Evolutionary conservation across 2,888 invertebrate genomes (phyloP).

Genomic region (Lobophora halterata): DNA sequence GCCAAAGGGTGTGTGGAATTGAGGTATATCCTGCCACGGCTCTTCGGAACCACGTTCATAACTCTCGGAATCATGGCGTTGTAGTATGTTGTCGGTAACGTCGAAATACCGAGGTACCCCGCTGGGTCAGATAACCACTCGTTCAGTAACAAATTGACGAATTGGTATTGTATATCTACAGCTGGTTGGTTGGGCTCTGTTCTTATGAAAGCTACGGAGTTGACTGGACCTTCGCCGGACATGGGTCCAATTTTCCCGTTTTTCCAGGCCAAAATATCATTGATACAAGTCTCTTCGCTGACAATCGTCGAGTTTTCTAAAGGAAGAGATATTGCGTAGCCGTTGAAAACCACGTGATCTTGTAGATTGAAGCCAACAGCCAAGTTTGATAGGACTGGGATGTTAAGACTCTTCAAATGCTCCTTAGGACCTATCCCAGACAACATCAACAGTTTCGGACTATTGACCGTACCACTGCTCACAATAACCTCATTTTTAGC

Average conservation of each 20-base stretch:
- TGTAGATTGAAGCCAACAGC: constrained; percentile 64
- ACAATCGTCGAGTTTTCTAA: constrained; percentile 72
- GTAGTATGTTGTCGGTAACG: constrained; percentile 80
- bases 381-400: constrained; percentile 49
- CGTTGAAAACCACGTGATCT: constrained; percentile 64
- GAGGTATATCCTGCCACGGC: constrained; percentile 81
- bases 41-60: constrained; percentile 80
- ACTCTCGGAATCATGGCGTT: constrained; percentile 79
- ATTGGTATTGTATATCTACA: constrained; percentile 82
- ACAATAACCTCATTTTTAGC: constrained; percentile 61
- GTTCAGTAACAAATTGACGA: constrained; percentile 68
- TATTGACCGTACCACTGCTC: constrained; percentile 53
- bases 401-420: constrained; percentile 46
- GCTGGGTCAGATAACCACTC: constrained; percentile 78
- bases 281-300: constrained; percentile 51
- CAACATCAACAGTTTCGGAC: constrained; percentile 59
- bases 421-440: constrained; percentile 61
- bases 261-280: constrained; percentile 60
- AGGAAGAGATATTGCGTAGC: constrained; percentile 72
- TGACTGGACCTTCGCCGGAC: constrained; percentile 75
- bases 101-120: constrained; percentile 38
- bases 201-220: constrained; percentile 79
- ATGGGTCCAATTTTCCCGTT: constrained; percentile 68
- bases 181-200: constrained; percentile 65
- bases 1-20: constrained; percentile 85